phyloP scores from a whole-genome alignment of 2,113 vertebrate genomes.

The human (Homo sapiens) region DNA sequence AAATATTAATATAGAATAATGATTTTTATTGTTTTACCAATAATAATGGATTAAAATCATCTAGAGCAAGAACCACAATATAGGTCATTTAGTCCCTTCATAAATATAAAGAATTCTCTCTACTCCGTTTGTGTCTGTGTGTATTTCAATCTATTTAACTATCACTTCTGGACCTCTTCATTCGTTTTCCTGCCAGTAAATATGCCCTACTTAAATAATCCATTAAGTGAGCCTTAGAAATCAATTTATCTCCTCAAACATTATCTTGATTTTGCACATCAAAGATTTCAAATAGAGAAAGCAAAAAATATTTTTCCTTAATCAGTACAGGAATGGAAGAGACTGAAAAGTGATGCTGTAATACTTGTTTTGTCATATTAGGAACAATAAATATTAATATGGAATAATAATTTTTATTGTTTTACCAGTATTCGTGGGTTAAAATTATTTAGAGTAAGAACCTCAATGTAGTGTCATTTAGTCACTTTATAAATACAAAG shows the following conservation, averaged over 20 bases:
- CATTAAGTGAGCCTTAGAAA: not conserved
- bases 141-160: not conserved
- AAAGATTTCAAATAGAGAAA: not conserved
- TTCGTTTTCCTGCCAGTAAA: constrained; percentile 15
- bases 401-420: not conserved
- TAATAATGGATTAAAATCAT: not conserved
- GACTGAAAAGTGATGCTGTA: not conserved
- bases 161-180: not conserved
- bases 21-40: not conserved
- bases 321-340: not conserved
- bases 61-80: not conserved
- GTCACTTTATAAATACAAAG: not conserved
- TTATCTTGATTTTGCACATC: constrained; percentile 8
- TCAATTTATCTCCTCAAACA: not conserved
- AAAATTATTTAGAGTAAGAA: not conserved
- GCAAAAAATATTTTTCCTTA: not conserved
- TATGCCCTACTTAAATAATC: not conserved
- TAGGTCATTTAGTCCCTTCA: not conserved
- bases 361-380: not conserved
- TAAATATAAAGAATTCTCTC: not conserved
- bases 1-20: not conserved
- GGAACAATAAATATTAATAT: not conserved
- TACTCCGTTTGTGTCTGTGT: not conserved
- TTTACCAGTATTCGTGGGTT: not conserved
- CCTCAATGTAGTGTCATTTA: not conserved